Conservation (phyloP, 2,113 vertebrate species). For the Mobula birostris region DNA sequence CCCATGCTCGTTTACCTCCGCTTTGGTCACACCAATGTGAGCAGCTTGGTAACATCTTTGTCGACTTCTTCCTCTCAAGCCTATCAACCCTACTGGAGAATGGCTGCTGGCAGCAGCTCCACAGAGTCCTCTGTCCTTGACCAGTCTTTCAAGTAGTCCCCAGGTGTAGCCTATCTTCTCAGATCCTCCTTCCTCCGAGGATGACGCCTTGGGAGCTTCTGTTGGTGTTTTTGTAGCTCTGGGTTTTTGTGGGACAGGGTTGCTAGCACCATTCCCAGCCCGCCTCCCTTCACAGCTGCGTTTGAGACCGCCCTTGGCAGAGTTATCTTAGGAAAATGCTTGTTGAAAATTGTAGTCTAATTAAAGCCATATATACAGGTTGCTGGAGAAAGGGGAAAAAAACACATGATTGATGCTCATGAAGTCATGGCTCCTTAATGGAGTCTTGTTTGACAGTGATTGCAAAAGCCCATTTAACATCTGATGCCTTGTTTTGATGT, state of each 20-base stretch:
- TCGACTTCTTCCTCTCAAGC: background rate
- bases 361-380: constrained; percentile 33
- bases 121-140: too few relatives aligned
- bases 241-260: too few relatives aligned
- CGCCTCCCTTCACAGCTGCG: too few relatives aligned
- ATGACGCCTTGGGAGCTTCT: too few relatives aligned
- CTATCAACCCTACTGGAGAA: too few relatives aligned
- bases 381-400: constrained; percentile 46
- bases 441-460: constrained; percentile 83
- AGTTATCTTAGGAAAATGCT: constrained; percentile 22
- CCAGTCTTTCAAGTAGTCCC: too few relatives aligned
- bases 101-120: too few relatives aligned
- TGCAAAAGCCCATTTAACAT: constrained; percentile 76
- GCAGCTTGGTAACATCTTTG: constrained; percentile 27
- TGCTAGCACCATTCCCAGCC: too few relatives aligned
- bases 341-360: constrained; percentile 37
- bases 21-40: background rate
- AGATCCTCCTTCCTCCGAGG: too few relatives aligned
- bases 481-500: constrained; percentile 99
- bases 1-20: background rate
- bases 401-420: constrained; percentile 86
- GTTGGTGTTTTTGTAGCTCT: too few relatives aligned
- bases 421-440: constrained; percentile 78
- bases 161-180: too few relatives aligned
- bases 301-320: too few relatives aligned